Percentiles rank a stretch among this genome's conserved stretches.
These are phyloP conservation scores for Dicranocentrus wangi DNA, from an alignment of 2,888 invertebrate species.

Conservation along the genomic window DNA sequence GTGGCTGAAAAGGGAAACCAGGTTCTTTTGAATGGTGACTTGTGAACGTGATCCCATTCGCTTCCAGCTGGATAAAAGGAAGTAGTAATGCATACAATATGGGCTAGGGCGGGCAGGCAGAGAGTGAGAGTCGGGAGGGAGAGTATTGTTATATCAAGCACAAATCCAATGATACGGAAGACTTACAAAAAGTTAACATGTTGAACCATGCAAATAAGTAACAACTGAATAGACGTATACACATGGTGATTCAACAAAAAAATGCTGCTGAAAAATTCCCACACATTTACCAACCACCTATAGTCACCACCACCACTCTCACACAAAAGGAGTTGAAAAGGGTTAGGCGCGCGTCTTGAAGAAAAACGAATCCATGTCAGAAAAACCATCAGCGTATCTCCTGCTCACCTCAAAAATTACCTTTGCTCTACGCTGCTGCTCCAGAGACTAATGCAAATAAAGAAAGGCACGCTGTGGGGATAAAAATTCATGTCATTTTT, in stretches of 20 bases:
- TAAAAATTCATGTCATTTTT: constrained; percentile 14
- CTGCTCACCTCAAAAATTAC: constrained; percentile 13
- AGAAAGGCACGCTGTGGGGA: not conserved
- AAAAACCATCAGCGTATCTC: constrained; percentile 6
- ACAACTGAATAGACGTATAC: too few species aligned
- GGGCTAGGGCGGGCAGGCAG: not conserved
- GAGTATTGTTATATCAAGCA: constrained; percentile 29
- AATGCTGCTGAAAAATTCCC: not conserved
- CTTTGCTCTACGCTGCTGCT: not conserved
- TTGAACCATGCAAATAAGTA: constrained; percentile 58
- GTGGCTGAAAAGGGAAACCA: too few species aligned
- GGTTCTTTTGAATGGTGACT: not conserved
- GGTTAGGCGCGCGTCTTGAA: not conserved
- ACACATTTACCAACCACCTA: too few species aligned
- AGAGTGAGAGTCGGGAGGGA: not conserved
- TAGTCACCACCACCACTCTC: too few species aligned
- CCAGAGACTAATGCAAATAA: constrained; percentile 13
- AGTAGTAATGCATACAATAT: constrained; percentile 33
- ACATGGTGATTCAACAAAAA: not conserved
- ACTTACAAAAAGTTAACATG: constrained; percentile 50
- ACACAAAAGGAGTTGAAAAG: not conserved
- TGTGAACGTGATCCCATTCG: constrained; percentile 52
- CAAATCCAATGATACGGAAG: constrained; percentile 36
- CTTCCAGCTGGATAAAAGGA: constrained; percentile 45
- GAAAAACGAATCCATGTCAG: constrained; percentile 12